These are phyloP conservation scores for Antheraea yamamai DNA, from an alignment of 2,888 invertebrate genomes.

Conservation along the genomic window DNA sequence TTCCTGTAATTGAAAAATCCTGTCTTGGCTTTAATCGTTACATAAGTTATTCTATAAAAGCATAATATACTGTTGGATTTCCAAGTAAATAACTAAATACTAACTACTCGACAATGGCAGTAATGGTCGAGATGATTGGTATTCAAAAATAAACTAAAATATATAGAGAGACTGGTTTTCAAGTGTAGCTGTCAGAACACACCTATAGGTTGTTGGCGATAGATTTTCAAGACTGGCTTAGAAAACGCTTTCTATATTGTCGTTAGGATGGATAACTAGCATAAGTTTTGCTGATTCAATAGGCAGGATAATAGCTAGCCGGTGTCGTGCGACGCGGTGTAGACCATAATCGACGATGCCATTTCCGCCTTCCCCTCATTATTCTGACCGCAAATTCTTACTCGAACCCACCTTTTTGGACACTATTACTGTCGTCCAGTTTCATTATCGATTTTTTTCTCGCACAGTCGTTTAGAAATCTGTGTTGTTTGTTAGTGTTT, in stretches of 20 bases:
- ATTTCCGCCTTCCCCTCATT: constrained; percentile 49
- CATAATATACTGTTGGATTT: no score
- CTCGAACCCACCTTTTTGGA: constrained; percentile 39
- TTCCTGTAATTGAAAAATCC: no score
- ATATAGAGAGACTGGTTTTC: no score
- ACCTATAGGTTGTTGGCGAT: neutral
- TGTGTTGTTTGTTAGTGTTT: neutral
- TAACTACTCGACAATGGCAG: no score
- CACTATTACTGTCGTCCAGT: constrained; percentile 35
- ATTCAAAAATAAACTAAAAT: no score
- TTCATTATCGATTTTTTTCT: constrained; percentile 36
- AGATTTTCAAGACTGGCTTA: neutral
- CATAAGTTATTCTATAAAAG: no score
- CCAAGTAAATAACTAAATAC: no score
- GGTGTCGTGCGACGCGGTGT: neutral
- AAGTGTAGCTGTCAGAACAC: no score
- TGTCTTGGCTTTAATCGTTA: no score
- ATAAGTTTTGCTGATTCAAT: constrained; percentile 48
- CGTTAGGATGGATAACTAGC: constrained; percentile 10
- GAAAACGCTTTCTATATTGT: neutral
- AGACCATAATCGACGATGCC: constrained; percentile 33
- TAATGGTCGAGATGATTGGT: no score
- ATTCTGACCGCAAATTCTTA: constrained; percentile 47
- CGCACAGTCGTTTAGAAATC: constrained; percentile 7
- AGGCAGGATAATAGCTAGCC: constrained; percentile 43